phyloP scores from a whole-genome alignment of 2,797 vertebrate species.

The Myotis pilosus region DNA sequence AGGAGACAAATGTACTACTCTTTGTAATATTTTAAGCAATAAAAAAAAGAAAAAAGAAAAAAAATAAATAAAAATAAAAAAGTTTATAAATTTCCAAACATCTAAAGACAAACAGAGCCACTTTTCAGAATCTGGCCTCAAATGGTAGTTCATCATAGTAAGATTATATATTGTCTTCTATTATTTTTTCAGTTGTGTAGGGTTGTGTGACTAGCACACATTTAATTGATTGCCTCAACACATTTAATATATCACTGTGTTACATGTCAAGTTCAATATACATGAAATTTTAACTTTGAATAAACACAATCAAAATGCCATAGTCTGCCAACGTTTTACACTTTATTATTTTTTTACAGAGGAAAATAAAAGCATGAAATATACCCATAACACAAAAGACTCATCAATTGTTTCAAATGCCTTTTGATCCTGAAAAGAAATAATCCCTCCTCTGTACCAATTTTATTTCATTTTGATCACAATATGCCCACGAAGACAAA shows the following conservation, averaged over 20 bases:
- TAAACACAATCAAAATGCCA: not conserved
- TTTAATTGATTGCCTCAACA: not conserved
- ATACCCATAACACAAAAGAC: not conserved
- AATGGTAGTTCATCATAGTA: not conserved
- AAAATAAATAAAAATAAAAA: not conserved
- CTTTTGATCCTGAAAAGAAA: slow-evolving; percentile 23
- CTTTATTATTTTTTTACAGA: not conserved
- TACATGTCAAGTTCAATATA: not conserved
- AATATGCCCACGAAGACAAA: not conserved
- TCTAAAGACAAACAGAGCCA: not conserved
- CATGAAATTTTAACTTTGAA: not conserved
- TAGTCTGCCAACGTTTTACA: not conserved
- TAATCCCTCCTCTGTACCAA: not conserved
- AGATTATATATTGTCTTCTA: not conserved
- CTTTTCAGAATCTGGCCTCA: not conserved
- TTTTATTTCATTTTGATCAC: slow-evolving; percentile 34
- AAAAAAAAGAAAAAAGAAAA: too few relatives aligned
- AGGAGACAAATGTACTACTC: too few relatives aligned
- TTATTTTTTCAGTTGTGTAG: not conserved
- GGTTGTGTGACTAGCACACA: not conserved
- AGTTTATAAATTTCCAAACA: not conserved
- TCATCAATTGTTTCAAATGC: not conserved
- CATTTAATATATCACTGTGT: not conserved
- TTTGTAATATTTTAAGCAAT: too few relatives aligned
- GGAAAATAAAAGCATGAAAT: not conserved